phyloP scores from a whole-genome alignment of 1,140 invertebrate genomes.

The Dendrolimus kikuchii region DNA sequence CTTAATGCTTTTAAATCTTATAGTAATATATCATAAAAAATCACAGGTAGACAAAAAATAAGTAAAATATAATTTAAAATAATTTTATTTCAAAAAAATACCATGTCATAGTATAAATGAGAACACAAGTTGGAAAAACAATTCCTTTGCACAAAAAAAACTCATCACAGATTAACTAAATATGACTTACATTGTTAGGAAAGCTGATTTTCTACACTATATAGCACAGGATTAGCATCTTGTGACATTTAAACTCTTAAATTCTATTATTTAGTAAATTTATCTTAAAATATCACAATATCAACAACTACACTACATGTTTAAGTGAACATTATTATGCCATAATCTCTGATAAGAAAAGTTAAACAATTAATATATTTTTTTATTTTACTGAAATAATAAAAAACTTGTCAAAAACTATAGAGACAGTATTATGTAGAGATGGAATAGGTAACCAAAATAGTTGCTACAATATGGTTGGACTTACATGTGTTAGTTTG shows the following conservation, averaged over 20 bases:
- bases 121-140: conserved; percentile 48
- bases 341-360: conserved; percentile 5
- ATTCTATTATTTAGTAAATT: conserved; percentile 26
- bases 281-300: conserved; percentile 68
- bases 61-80: conserved; percentile 40
- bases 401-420: no score
- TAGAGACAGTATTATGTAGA: no score
- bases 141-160: conserved; percentile 44
- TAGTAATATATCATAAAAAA: no score
- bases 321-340: conserved; percentile 16
- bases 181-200: conserved; percentile 39
- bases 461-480: no score
- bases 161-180: conserved; percentile 57
- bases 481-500: no score
- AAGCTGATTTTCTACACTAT: conserved; percentile 34
- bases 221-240: conserved; percentile 29
- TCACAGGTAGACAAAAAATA: conserved; percentile 7
- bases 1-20: no score
- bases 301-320: conserved; percentile 52
- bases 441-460: no score
- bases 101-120: conserved; percentile 28
- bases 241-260: conserved; percentile 34
- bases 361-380: neutral
- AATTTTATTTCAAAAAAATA: conserved; percentile 54
- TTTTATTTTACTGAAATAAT: neutral